A percentile compares a stretch with the other conserved stretches of the same genome.
phyloP scores from a whole-genome alignment of 2,888 invertebrate genomes.

The Drosophila nr. fundita region DNA sequence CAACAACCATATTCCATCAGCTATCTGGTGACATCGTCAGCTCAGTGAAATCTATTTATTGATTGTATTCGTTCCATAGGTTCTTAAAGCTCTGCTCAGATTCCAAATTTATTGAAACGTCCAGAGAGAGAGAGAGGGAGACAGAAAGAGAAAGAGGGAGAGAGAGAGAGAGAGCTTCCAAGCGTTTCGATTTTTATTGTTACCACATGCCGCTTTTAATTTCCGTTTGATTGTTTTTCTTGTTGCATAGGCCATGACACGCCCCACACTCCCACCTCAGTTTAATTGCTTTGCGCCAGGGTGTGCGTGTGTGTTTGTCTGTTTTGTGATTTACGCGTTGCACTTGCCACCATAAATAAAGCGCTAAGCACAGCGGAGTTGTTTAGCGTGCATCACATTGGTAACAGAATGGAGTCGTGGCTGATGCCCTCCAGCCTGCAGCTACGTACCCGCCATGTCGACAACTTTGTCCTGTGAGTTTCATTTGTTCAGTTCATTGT shows the following conservation, averaged over 20 bases:
- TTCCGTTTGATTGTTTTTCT: constrained; percentile 75
- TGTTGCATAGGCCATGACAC: constrained; percentile 33
- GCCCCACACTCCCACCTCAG: constrained; percentile 8
- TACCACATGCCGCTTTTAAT: constrained; percentile 70
- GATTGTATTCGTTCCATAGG: background rate
- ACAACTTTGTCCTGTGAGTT: constrained; percentile 65
- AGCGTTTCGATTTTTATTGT: constrained; percentile 63
- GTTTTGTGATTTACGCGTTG: constrained; percentile 60
- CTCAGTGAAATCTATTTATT: background rate
- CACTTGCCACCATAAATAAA: constrained; percentile 71
- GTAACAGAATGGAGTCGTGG: background rate
- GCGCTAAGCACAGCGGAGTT: constrained; percentile 49
- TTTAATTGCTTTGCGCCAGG: constrained; percentile 68
- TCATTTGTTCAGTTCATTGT: constrained; percentile 65
- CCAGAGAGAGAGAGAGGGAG: background rate
- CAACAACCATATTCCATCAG: background rate
- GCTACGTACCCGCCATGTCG: constrained; percentile 48
- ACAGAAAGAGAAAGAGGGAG: background rate
- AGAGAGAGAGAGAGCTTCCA: background rate
- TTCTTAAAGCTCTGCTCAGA: background rate
- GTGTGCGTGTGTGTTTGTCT: constrained; percentile 9
- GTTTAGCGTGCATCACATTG: background rate
- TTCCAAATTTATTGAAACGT: background rate
- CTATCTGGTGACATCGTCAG: background rate
- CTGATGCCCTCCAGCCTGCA: background rate